Conservation (phyloP, 2,797 vertebrate species). For the Alca torda region DNA sequence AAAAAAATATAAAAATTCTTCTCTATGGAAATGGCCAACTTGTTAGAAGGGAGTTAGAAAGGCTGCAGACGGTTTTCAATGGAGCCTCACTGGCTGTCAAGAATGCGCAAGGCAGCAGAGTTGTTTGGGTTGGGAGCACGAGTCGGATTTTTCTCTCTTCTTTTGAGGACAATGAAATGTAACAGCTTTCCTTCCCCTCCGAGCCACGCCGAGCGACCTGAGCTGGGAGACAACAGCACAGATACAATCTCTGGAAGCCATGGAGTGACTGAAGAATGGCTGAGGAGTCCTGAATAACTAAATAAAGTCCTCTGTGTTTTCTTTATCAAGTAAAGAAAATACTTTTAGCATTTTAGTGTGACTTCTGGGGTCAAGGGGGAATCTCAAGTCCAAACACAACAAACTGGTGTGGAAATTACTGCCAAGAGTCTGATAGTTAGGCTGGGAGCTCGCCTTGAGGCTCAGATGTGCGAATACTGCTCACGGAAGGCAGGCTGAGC, state of each 20-base stretch:
- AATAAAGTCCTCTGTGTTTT: constrained; percentile 73
- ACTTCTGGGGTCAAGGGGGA: constrained; percentile 73
- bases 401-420: constrained; percentile 51
- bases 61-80: neutral
- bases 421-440: constrained; percentile 58
- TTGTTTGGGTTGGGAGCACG: constrained; percentile 56
- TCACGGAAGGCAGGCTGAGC: neutral
- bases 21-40: constrained; percentile 1
- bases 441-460: constrained; percentile 35
- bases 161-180: constrained; percentile 65
- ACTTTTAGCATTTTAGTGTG: constrained; percentile 75
- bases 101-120: neutral
- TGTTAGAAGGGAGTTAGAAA: constrained; percentile 37
- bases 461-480: constrained; percentile 24
- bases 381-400: constrained; percentile 74
- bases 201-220: neutral
- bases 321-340: constrained; percentile 79
- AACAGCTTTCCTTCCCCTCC: constrained; percentile 50
- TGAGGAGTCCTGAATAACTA: constrained; percentile 66
- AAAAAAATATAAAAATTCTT: constrained; percentile 9
- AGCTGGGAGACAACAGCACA: constrained; percentile 46
- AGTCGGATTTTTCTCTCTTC: constrained; percentile 24
- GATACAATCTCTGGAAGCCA: constrained; percentile 63
- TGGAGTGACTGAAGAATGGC: constrained; percentile 52
- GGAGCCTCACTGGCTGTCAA: constrained; percentile 55